phyloP scores from a whole-genome alignment of 2,888 invertebrate species.

The Phaonia tiefii region DNA sequence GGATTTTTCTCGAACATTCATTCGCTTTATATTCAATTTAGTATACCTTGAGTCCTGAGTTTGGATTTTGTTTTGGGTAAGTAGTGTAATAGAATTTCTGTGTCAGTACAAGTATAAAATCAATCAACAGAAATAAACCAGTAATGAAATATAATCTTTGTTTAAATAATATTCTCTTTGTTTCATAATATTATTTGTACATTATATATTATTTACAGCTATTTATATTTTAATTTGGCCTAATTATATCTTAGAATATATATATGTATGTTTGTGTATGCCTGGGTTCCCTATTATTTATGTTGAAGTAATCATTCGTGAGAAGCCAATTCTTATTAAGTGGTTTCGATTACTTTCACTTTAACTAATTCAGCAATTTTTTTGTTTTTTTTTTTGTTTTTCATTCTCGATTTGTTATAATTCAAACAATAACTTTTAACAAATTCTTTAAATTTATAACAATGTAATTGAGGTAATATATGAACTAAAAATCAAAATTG shows the following conservation, averaged over 20 bases:
- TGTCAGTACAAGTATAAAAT: background rate
- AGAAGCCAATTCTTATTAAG: too few species aligned
- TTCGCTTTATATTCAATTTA: conserved; percentile 43
- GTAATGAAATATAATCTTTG: background rate
- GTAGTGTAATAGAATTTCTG: too few species aligned
- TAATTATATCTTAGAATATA: conserved; percentile 56
- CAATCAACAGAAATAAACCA: conserved; percentile 39
- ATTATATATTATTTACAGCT: conserved; percentile 45
- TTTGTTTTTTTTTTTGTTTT: conserved; percentile 49
- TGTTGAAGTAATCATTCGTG: too few species aligned
- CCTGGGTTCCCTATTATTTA: conserved; percentile 16
- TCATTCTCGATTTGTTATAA: conserved; percentile 13
- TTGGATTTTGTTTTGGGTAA: conserved; percentile 27
- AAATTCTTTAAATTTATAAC: too few species aligned
- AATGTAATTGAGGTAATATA: too few species aligned
- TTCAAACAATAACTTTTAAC: too few species aligned
- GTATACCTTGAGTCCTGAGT: conserved; percentile 62
- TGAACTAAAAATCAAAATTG: too few species aligned
- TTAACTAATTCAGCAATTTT: conserved; percentile 75
- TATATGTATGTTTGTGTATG: conserved; percentile 8
- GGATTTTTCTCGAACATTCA: background rate
- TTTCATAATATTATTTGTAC: conserved; percentile 25
- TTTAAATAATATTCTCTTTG: background rate
- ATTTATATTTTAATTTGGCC: conserved; percentile 44
- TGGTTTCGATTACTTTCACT: conserved; percentile 24